Conservation (phyloP, 2,888 invertebrate species). For the Charanyca ferruginea region DNA sequence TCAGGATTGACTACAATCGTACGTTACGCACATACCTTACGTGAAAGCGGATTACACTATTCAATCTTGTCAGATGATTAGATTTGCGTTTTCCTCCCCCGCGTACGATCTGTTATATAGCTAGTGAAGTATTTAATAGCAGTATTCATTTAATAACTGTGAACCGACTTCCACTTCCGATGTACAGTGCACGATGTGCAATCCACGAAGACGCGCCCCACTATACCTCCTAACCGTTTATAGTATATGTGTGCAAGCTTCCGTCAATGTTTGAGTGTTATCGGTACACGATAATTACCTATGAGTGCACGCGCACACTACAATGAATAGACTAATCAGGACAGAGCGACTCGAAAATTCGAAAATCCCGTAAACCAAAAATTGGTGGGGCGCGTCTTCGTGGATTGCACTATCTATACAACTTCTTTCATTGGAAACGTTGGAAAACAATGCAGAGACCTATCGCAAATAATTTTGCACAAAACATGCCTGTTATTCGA, state of each 20-base stretch:
- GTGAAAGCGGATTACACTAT: conserved; percentile 44
- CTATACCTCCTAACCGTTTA: too few relatives aligned
- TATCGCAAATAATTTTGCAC: not conserved
- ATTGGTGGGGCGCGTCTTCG: too few relatives aligned
- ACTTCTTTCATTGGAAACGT: not conserved
- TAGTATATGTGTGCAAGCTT: too few relatives aligned
- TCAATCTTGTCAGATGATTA: conserved; percentile 44
- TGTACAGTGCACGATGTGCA: too few relatives aligned
- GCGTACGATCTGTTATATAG: not conserved
- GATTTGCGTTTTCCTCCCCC: conserved; percentile 19
- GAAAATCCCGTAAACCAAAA: too few relatives aligned
- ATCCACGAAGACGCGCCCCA: too few relatives aligned
- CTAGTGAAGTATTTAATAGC: conserved; percentile 7
- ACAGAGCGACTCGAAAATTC: too few relatives aligned
- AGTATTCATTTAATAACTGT: conserved; percentile 39
- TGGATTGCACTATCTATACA: not conserved
- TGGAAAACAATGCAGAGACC: not conserved
- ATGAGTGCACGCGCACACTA: too few relatives aligned
- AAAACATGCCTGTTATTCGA: not conserved
- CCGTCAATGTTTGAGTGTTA: too few relatives aligned
- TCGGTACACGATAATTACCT: too few relatives aligned
- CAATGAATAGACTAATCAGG: too few relatives aligned
- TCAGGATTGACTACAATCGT: not conserved
- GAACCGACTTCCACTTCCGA: conserved; percentile 3
- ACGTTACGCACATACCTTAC: not conserved